These are phyloP conservation scores for Sarcophilus harrisii DNA, from an alignment of 2,797 vertebrate genomes.

Conservation along the genomic window DNA sequence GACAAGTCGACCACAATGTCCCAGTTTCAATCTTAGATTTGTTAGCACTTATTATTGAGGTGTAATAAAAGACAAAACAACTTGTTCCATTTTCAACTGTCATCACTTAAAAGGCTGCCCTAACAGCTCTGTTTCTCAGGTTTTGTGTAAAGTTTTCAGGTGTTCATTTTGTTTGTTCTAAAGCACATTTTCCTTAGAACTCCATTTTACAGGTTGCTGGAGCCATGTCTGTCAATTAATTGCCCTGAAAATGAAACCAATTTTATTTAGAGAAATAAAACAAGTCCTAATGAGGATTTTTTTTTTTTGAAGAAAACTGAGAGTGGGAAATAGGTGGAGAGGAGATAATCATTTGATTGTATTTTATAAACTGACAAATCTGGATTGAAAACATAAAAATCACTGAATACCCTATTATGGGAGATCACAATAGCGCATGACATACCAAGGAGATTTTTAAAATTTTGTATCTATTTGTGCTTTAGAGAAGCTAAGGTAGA, in stretches of 20 bases:
- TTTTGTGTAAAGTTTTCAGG: slow-evolving; percentile 60
- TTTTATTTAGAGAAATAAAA: slow-evolving; percentile 51
- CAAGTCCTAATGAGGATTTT: slow-evolving; percentile 9
- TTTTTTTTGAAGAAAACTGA: slow-evolving; percentile 24
- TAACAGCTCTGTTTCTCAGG: slow-evolving; percentile 50
- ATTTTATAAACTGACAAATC: slow-evolving; percentile 52
- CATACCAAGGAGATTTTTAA: background rate
- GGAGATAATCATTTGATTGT: background rate
- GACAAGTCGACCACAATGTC: slow-evolving; percentile 25
- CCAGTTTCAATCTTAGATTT: slow-evolving; percentile 41
- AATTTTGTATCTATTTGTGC: background rate
- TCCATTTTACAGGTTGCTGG: slow-evolving; percentile 71
- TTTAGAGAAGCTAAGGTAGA: slow-evolving; percentile 18
- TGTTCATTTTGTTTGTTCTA: slow-evolving; percentile 70
- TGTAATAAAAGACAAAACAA: slow-evolving; percentile 68
- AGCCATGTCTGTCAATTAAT: slow-evolving; percentile 61
- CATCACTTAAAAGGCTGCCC: slow-evolving; percentile 58
- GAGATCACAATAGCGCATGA: background rate
- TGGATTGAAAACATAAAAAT: slow-evolving; percentile 60
- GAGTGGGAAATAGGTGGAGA: background rate
- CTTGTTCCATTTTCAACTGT: slow-evolving; percentile 60
- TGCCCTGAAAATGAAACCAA: slow-evolving; percentile 57
- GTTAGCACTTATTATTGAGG: slow-evolving; percentile 58
- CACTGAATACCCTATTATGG: background rate
- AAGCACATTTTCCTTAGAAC: slow-evolving; percentile 71